Evolutionary conservation across 2,888 invertebrate genomes (phyloP), one percentile per base, ranked within the genome.

Genomic region (Agrypnus murinus): DNA sequence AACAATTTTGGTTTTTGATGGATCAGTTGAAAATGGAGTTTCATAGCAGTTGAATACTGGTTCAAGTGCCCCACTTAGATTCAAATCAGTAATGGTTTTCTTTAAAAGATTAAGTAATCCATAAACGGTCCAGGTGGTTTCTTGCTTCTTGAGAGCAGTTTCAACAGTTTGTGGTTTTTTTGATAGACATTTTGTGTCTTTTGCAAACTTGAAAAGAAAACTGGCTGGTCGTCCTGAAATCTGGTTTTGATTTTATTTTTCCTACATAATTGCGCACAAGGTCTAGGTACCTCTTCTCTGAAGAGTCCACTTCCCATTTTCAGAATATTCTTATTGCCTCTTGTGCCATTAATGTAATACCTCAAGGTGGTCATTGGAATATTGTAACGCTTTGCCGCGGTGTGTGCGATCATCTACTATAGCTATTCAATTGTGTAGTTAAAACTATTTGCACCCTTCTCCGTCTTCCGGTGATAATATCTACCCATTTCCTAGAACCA

Each of bases 141-240:
- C n/a, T n/a, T n/a, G n/a, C n/a, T 77, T 77, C 65, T 77, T 78
- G 15, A 81, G 64, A 7, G 78, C 73, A 73, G 77, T 75, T 75
- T 83, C 82, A 5, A 82, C 78, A 31, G 75, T 72, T 78, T 84
- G 80, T 5, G 81, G 81, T 69, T 77, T 79, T n/a, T 79, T 84
- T 84, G 17, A 83, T 60, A 12, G 81, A 80, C 12, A 84, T 45
- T 72, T 72, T 71, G 58, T 77, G 74, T n/a, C 77, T 32, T 57
- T 73, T 74, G 43, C 75, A 77, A 67, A 78, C 79, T 6, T 57
- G 62, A 1, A 75, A 31, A 63, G 77, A 77, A 76, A 74, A 78
- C n/a, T n/a, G n/a, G n/a, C n/a, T n/a, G n/a, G n/a, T n/a, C n/a
- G n/a, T n/a, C n/a, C n/a, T n/a, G n/a, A n/a, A 81, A 80, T 10